A percentile compares a stretch with the other conserved stretches of the same genome.
Conservation (phyloP, 2,888 invertebrate genomes). For the Meandrusa payeni region DNA sequence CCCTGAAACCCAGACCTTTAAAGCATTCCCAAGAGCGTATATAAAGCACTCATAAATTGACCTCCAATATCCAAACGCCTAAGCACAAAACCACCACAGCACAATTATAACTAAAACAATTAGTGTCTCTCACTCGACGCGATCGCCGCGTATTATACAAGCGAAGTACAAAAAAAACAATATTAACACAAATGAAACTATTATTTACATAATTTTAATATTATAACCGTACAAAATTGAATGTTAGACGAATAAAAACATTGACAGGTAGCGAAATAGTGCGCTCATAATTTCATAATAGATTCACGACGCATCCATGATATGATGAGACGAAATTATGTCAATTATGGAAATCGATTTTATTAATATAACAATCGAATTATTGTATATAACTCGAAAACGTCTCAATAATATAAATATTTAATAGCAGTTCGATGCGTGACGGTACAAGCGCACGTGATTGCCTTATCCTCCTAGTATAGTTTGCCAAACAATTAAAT, state of each 20-base stretch:
- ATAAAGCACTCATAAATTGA: slow-evolving; percentile 1
- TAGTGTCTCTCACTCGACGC: slow-evolving; percentile 28
- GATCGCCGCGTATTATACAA: slow-evolving; percentile 35
- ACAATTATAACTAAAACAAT: slow-evolving; percentile 28
- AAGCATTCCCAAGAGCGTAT: slow-evolving; percentile 10
- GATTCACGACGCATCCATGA: too few species aligned
- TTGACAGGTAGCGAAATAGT: slow-evolving; percentile 12
- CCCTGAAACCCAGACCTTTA: slow-evolving; percentile 6
- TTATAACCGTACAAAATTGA: slow-evolving; percentile 20
- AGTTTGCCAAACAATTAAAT: slow-evolving; percentile 1
- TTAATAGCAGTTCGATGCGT: background rate
- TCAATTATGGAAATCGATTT: background rate
- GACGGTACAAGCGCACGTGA: background rate
- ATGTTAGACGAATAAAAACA: slow-evolving; percentile 15
- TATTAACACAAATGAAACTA: slow-evolving; percentile 46
- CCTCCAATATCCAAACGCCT: slow-evolving; percentile 3
- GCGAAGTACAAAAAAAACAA: slow-evolving; percentile 37
- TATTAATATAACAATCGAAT: background rate
- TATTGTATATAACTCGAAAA: background rate
- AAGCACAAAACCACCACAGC: slow-evolving; percentile 30
- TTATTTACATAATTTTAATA: slow-evolving; percentile 41
- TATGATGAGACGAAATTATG: too few species aligned
- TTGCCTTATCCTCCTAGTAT: slow-evolving; percentile 5
- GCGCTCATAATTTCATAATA: background rate
- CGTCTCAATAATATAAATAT: slow-evolving; percentile 1